Evolutionary conservation across 2,797 vertebrate species (phyloP).

Genomic region (Cyprinodon diabolis): DNA sequence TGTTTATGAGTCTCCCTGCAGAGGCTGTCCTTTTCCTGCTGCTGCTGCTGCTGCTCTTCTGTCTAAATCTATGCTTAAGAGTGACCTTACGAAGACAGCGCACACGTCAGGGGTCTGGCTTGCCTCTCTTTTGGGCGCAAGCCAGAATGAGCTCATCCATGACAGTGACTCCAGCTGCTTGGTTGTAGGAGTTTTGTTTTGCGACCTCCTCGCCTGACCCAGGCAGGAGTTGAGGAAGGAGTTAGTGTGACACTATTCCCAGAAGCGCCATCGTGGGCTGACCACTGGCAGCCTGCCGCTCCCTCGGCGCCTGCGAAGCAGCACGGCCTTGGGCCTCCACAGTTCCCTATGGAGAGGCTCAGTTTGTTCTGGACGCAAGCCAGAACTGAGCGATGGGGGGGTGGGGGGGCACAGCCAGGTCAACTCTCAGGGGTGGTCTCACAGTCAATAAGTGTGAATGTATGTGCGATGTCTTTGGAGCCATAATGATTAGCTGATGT

Average conservation of each 20-base stretch:
- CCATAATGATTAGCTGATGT: slow-evolving; percentile 67
- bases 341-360: slow-evolving; percentile 68
- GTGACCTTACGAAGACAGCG: slow-evolving; percentile 66
- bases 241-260: slow-evolving; percentile 57
- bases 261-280: slow-evolving; percentile 60
- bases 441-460: slow-evolving; percentile 53
- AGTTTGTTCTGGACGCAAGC: slow-evolving; percentile 78
- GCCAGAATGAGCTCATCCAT: slow-evolving; percentile 79
- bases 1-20: slow-evolving; percentile 45
- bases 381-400: slow-evolving; percentile 65
- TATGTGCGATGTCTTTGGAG: slow-evolving; percentile 66
- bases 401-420: slow-evolving; percentile 69
- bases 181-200: slow-evolving; percentile 17
- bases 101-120: slow-evolving; percentile 56
- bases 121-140: slow-evolving; percentile 47
- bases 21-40: slow-evolving; percentile 19
- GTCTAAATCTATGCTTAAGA: slow-evolving; percentile 35
- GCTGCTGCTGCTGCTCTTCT: slow-evolving; percentile 37
- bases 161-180: slow-evolving; percentile 62
- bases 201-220: slow-evolving; percentile 51
- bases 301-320: slow-evolving; percentile 74
- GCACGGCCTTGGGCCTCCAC: slow-evolving; percentile 59
- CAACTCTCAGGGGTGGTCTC: slow-evolving; percentile 79
- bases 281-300: slow-evolving; percentile 70
- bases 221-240: slow-evolving; percentile 26